A percentile compares a stretch with the other conserved stretches of the same genome.
Evolutionary conservation across 2,113 vertebrate species (phyloP).

Genomic region (Irena cyanogastra): DNA sequence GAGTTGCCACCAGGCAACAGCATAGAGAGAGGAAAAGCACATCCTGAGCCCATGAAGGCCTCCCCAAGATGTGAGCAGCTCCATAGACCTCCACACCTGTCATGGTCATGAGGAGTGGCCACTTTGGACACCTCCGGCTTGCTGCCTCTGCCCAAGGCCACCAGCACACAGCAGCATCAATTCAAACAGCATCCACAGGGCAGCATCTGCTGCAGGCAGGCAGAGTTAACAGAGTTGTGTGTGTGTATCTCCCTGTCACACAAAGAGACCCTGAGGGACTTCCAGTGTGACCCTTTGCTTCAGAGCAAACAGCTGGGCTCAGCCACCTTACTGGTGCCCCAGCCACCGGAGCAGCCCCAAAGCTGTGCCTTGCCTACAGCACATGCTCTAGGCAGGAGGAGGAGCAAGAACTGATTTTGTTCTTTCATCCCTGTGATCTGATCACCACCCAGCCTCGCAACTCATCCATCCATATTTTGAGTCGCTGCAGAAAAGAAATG

Average conservation of each 20-base stretch:
- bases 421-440: background rate
- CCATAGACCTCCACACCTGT: background rate
- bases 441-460: background rate
- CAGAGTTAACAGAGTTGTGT: background rate
- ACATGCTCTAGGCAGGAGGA: background rate
- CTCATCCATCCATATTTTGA: background rate
- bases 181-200: background rate
- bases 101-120: fast-evolving
- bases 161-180: background rate
- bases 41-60: background rate
- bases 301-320: background rate
- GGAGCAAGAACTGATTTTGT: background rate
- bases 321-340: fast-evolving
- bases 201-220: background rate
- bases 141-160: background rate
- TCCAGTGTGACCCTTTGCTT: background rate
- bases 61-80: background rate
- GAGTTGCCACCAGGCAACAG: background rate
- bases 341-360: background rate
- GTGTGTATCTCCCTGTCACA: background rate
- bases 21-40: background rate
- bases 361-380: fast-evolving
- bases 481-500: background rate
- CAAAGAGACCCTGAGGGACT: background rate
- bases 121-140: background rate